phyloP scores from a whole-genome alignment of 2,113 vertebrate species.

The Glaucidium brasilianum region DNA sequence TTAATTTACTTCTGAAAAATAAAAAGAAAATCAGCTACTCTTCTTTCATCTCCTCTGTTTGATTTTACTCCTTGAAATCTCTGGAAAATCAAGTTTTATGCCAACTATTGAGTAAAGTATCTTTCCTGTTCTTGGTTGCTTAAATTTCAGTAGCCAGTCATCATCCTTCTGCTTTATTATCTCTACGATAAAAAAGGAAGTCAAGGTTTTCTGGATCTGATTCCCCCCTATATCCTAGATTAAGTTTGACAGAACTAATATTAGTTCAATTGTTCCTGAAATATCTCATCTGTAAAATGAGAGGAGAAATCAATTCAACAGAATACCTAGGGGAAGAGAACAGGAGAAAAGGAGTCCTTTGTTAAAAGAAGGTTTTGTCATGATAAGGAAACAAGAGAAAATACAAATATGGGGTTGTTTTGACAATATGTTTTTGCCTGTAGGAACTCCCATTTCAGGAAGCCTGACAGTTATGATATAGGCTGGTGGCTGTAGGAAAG shows the following conservation, averaged over 20 bases:
- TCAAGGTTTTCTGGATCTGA: neutral
- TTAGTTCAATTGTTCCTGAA: constrained; percentile 26
- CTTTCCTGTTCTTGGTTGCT: neutral
- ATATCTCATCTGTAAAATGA: constrained; percentile 55
- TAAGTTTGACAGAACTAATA: constrained; percentile 46
- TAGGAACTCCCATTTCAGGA: neutral
- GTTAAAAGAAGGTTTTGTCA: neutral
- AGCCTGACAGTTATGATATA: neutral
- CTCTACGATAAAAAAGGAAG: neutral
- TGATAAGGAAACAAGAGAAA: neutral
- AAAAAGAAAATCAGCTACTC: neutral
- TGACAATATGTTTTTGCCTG: neutral
- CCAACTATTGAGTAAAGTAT: neutral
- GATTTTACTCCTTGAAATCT: neutral
- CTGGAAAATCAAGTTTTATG: neutral
- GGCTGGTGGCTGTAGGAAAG: neutral
- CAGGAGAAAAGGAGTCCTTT: neutral
- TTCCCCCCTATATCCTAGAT: neutral
- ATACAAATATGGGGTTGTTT: neutral
- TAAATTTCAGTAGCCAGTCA: neutral
- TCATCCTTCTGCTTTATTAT: neutral
- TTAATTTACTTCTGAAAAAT: neutral
- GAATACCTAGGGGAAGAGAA: constrained; percentile 7
- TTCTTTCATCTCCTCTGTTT: neutral
- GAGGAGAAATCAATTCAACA: constrained; percentile 37